Base-by-base conservation (phyloP, 2,888 invertebrate genomes). In the Plutella xylostella region DNA sequence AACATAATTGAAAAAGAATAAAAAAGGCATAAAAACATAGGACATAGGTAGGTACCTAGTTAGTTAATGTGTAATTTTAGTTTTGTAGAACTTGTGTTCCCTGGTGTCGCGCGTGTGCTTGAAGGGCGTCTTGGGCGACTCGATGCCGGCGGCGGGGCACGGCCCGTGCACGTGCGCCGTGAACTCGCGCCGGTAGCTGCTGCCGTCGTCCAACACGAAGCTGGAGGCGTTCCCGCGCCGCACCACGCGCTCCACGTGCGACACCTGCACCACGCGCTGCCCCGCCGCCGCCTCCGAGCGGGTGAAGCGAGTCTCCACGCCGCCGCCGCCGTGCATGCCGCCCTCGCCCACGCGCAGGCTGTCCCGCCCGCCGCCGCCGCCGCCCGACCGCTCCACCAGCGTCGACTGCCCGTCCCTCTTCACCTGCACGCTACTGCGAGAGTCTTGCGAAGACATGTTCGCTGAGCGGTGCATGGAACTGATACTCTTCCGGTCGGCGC, bases 81-180 rank as follows among this genome's bases (percentile, higher is more conserved):
- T 22, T 65, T 92, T 86, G 67, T 93, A 94, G 69, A 93, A 94
- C 68, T 92, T 93, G 72, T 94, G 94, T 62, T 92, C 90, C 55
- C 90, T 91, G 11, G 94, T 92, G 68, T 94, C 92, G 51, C 93
- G 86, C 20, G 93, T 93, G 61, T 94, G 93, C 70, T 92, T 92
- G 73, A 90, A 94, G 15, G 92, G 92, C 46, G 92, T 89, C 51
- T 88, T 86, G 46, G 91, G 89, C 31, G 89, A 86, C 60, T 93
- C 91, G 45, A 94, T 86, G 51, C 93, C 80, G 25, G 92, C 87
- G 28, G 93, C 94, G 0, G 93, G 93, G 69, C 94, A 95, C 1
- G 92, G 90, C 43, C 92, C 92, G 53, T 89, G 89, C 43, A 86
- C 85, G 51, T 89, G 86, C 0, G 90, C 87, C 14, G 89, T 87